Base-by-base conservation (phyloP, 2,113 vertebrate genomes). In the Pachycephala philippinensis region DNA sequence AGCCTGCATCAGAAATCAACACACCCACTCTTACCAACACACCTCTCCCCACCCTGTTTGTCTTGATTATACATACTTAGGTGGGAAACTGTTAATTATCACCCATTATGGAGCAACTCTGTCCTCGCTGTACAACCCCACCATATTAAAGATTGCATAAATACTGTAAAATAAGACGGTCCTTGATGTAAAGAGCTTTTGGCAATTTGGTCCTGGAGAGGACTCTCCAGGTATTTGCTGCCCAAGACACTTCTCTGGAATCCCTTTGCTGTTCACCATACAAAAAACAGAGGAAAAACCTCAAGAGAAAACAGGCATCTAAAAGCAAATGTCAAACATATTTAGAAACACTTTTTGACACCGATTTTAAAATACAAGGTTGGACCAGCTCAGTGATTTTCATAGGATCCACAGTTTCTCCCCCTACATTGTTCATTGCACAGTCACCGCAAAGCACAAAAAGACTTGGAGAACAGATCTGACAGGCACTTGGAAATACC, bases 31-130 rank as follows among this genome's bases (percentile, higher is more conserved):
- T 87, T 87, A 66, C 53, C 37, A 90, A 44, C 69, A 74, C 44
- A 83, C 59, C 59, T 54, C n/a, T 93, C 79, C 71, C 85, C 70
- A 86, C 56, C 83, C 88, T 89, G 76, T 53, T 96, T 7, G 1
- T 61, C 74, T 85, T 33, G 40, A 89, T 81, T 87, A 89, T 52
- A 64, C 54, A 16, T 39, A 63, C 49, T 92, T 84, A 39, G 52
- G 81, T 78, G 72, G 69, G 83, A 95, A 95, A 92, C 83, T 61
- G 60, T 92, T 95, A 88, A 95, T 95, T 83, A 94, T 45, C 40
- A 78, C 65, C 68, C 81, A 80, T 91, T 94, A 95, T 13, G 24
- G 68, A 90, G 71, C 64, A 84, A 68, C 30, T 49, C 47, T 77
- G 22, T 39, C 60, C 64, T 84, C 11, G 13, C 42, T 82, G 33